Evolutionary conservation across 2,888 invertebrate species (phyloP), one percentile per base, ranked within the genome.

Genomic region (Bellardia bayeri): DNA sequence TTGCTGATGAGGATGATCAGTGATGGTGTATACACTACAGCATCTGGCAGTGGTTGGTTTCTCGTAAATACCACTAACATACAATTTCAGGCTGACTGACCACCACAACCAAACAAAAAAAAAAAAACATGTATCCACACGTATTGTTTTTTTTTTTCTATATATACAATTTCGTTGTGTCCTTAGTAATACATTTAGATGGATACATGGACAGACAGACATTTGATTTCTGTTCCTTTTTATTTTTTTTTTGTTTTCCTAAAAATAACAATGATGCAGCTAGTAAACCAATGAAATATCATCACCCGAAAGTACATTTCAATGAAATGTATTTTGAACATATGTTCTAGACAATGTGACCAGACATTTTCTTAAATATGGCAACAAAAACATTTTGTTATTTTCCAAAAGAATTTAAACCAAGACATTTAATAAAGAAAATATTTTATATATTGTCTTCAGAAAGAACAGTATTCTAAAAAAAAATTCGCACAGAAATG

Each of bases 211-310:
- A 78, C 42, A 8, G 49, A 78, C 42, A 8, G 56, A 83, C 58
- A 76, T 58, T 69, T 82, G 33, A 76, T 76, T 51, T 45, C 54
- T 64, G 16, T 64, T 42, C 8, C 63, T n/a, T 71, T 68, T n/a
- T n/a, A n/a, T n/a, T n/a, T n/a, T n/a, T n/a, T n/a, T 71, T 68
- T 54, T 23, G 13, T 74, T 61, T 51, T 37, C 63, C 61, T 64
- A 45, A 82, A 81, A 79, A 61, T 56, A 84, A 81, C 58, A 84
- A 63, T 58, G 66, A 79, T 68, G 51, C 51, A 40, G 14, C 72
- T 72, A 54, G 72, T 66, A 74, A 79, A 16, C 72, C 83, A 72
- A 71, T 83, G 87, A 81, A 84, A 76, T 78, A 83, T 81, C 87
- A 80, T 84, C 76, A 84, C 51, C 51, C 58, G 64, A 81, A 64